These are phyloP conservation scores for Microctenopoma lineatum DNA, from an alignment of 2,797 vertebrate species.

Conservation along the genomic window DNA sequence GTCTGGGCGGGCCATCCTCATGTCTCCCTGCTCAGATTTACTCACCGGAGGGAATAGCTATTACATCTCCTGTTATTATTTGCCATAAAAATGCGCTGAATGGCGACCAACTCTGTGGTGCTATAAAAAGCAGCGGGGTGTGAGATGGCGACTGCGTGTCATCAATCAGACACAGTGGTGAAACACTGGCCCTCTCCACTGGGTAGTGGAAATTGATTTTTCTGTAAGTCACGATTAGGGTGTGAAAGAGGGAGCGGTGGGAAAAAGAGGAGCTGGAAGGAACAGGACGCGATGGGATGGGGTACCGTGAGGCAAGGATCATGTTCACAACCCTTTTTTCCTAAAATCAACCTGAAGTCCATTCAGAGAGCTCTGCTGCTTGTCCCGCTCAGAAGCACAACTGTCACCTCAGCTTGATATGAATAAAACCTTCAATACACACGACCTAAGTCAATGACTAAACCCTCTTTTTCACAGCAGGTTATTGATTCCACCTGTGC, in stretches of 20 bases:
- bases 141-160: constrained; percentile 76
- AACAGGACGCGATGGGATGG: constrained; percentile 26
- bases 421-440: constrained; percentile 26
- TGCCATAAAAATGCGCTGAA: constrained; percentile 79
- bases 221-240: constrained; percentile 80
- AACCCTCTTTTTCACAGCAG: constrained; percentile 12
- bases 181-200: constrained; percentile 68
- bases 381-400: constrained; percentile 8
- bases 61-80: constrained; percentile 83
- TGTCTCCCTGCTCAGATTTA: constrained; percentile 76
- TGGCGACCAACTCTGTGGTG: constrained; percentile 69
- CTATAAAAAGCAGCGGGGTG: constrained; percentile 79
- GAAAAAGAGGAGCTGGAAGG: constrained; percentile 22
- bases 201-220: constrained; percentile 81
- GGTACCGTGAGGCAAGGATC: constrained; percentile 18
- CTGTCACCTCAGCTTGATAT: constrained; percentile 9
- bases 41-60: constrained; percentile 68
- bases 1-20: constrained; percentile 65
- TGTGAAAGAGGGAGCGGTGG: constrained; percentile 57
- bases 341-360: constrained; percentile 5
- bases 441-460: constrained; percentile 23
- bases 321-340: constrained; percentile 35
- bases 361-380: not conserved
- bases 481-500: not conserved
- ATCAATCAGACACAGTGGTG: constrained; percentile 80